Conservation (phyloP, 2,113 vertebrate species). For the Melanerpes formicivorus region DNA sequence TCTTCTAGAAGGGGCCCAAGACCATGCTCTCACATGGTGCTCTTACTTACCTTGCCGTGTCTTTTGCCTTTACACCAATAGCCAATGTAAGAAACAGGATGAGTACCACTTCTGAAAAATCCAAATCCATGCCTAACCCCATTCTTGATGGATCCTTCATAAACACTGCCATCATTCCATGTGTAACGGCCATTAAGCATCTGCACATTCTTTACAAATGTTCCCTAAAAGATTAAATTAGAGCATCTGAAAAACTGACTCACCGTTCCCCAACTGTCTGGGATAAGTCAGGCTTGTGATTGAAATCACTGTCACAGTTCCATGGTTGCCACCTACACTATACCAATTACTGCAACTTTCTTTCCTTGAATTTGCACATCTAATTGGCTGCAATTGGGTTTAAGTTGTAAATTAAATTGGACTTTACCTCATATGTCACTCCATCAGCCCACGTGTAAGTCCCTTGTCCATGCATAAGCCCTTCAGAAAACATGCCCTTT, state of each 20-base stretch:
- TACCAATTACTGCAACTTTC: background rate
- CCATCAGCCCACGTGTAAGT: slow-evolving; percentile 83
- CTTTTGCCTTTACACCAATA: slow-evolving; percentile 85
- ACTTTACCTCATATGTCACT: slow-evolving; percentile 87
- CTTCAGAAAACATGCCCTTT: slow-evolving; percentile 88
- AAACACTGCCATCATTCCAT: slow-evolving; percentile 87
- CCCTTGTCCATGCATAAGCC: slow-evolving; percentile 88
- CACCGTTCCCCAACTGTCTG: background rate
- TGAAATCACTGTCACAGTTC: background rate
- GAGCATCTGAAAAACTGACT: background rate
- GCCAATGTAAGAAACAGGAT: slow-evolving; percentile 80
- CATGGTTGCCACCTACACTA: background rate
- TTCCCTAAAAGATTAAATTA: slow-evolving; percentile 78
- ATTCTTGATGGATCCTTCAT: slow-evolving; percentile 80
- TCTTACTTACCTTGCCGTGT: slow-evolving; percentile 85
- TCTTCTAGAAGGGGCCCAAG: background rate
- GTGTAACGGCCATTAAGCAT: slow-evolving; percentile 80
- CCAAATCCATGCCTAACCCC: slow-evolving; percentile 86
- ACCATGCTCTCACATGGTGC: background rate
- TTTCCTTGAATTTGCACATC: background rate
- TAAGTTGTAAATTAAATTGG: background rate
- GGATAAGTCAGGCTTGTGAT: background rate
- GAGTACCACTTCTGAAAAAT: slow-evolving; percentile 73
- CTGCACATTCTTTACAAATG: slow-evolving; percentile 84
- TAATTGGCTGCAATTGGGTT: background rate